A percentile compares a stretch with the other conserved stretches of the same genome.
These are phyloP conservation scores for Protophormia terraenovae DNA, from an alignment of 2,888 invertebrate species.

Conservation along the genomic window DNA sequence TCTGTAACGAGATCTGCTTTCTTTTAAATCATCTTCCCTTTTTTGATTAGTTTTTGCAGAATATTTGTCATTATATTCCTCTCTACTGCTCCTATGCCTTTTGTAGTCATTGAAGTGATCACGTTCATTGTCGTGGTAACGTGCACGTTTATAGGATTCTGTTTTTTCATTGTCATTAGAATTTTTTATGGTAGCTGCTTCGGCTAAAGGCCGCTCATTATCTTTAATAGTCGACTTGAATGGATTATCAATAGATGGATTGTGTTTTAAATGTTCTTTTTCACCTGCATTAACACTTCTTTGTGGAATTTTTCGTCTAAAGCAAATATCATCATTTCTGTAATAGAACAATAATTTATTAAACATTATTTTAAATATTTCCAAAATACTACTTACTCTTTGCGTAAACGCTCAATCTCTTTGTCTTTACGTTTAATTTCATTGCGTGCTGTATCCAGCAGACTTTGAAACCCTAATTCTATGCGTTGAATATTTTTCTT, in stretches of 20 bases:
- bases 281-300: not conserved
- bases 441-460: constrained; percentile 77
- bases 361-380: not conserved
- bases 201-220: not conserved
- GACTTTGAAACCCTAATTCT: constrained; percentile 76
- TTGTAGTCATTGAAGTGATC: not conserved
- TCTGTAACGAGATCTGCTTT: not conserved
- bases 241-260: not conserved
- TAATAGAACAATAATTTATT: not conserved
- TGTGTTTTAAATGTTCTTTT: not conserved
- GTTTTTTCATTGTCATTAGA: not conserved
- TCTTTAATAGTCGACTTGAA: not conserved
- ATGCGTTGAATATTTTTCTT: constrained; percentile 74
- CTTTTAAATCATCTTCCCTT: not conserved
- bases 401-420: constrained; percentile 74
- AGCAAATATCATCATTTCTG: constrained; percentile 79
- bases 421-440: constrained; percentile 78
- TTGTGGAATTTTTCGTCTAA: constrained; percentile 72
- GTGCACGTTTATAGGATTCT: not conserved
- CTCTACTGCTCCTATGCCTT: not conserved
- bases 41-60: not conserved
- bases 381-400: constrained; percentile 74
- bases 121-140: not conserved
- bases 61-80: not conserved
- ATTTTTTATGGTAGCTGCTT: not conserved